Evolutionary conservation across 2,888 invertebrate genomes (phyloP), one percentile per base, ranked within the genome.

Genomic region (Lasioglossum malachurum): DNA sequence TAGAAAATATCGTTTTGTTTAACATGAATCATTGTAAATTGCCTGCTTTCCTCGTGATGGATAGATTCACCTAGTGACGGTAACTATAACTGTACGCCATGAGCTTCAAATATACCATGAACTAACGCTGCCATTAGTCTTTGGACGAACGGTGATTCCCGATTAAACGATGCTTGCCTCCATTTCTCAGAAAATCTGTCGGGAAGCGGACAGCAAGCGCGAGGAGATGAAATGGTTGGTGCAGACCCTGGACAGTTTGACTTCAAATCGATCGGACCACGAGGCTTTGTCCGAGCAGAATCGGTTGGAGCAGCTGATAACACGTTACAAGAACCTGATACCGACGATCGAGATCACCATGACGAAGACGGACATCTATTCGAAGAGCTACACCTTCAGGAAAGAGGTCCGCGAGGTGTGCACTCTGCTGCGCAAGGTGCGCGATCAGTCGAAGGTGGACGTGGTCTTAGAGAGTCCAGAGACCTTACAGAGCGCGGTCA

Each of bases 181-280:
- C 19, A 67, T 64, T 86, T 90, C 84, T 5, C 96, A 99, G 98
- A 97, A 97, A 95, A 98, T 99, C 92, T 98, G 98, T 95, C 97
- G 97, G 86, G 98, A 98, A 96, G 98, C 99, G 57, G 98, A 99
- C 94, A 96, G 96, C 84, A 98, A 98, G 95, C 97, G 98, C 44
- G 98, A 99, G 95, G 98, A 98, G 93, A 98, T 99, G 97, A 99
- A 99, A 94, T 98, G 98, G 98, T 96, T 99, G 80, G 98, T 99
- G 1, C 98, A 98, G 95, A 98, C 98, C 23, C 96, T 99, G 78
- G 98, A 99, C 93, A 97, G 97, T 92, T 96, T 99, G 84, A 97
- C 98, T 35, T 97, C 98, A 83, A 98, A 98, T 93, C 97, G 98
- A 90, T 97, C 98, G 19, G 98, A 98, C 92, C 96, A 96, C 73